These are phyloP conservation scores for Scalopus aquaticus DNA, from an alignment of 2,113 vertebrate species.

Conservation along the genomic window DNA sequence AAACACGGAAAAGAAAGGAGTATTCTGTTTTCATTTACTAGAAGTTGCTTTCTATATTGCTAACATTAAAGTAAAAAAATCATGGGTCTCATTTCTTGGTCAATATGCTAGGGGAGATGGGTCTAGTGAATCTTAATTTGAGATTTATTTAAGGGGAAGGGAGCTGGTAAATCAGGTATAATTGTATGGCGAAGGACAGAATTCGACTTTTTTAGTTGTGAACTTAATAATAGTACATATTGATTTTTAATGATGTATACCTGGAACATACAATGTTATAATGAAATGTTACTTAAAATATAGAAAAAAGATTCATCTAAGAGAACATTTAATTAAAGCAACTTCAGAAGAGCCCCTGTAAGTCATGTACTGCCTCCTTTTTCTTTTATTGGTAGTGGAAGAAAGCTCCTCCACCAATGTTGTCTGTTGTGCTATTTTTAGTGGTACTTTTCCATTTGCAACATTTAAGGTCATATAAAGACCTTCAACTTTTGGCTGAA, in stretches of 20 bases:
- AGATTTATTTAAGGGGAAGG: background rate
- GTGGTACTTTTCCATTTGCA: background rate
- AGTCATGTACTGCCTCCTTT: background rate
- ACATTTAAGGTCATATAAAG: background rate
- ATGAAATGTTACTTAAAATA: too few relatives aligned
- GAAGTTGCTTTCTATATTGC: background rate
- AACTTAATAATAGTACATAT: too few relatives aligned
- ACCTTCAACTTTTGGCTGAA: constrained; percentile 12
- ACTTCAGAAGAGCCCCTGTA: background rate
- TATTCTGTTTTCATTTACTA: background rate
- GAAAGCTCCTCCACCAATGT: background rate
- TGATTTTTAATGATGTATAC: too few relatives aligned
- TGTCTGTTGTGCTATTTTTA: background rate
- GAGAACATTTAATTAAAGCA: background rate
- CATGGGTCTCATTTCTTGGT: background rate
- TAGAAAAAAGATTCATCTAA: background rate
- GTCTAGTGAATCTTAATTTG: background rate
- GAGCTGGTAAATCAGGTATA: too few relatives aligned
- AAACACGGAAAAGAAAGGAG: background rate
- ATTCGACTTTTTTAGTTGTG: too few relatives aligned
- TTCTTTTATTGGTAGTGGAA: background rate
- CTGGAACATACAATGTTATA: too few relatives aligned
- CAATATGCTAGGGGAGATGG: background rate
- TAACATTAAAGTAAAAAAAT: background rate
- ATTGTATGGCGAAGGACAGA: too few relatives aligned